Evolutionary conservation across 2,888 invertebrate genomes (phyloP).

Genomic region (Cetonia aurata): DNA sequence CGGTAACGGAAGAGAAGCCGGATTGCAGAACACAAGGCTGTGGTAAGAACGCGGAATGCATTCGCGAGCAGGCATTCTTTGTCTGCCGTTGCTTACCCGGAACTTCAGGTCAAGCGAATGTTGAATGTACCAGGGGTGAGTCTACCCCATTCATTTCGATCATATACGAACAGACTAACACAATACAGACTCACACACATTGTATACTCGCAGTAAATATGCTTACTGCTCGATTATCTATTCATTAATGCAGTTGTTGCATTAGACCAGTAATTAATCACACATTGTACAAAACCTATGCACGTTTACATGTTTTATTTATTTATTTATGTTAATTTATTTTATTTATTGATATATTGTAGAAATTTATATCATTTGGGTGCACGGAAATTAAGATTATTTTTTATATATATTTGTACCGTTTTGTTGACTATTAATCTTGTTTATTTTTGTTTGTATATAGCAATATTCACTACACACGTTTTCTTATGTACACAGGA

Average conservation of each 20-base stretch:
- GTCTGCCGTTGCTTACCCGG: constrained; percentile 85
- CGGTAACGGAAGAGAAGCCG: constrained; percentile 67
- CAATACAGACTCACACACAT: constrained; percentile 51
- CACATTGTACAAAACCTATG: constrained; percentile 60
- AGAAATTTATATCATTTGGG: constrained; percentile 45
- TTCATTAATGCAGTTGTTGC: constrained; percentile 57
- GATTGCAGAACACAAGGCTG: constrained; percentile 90
- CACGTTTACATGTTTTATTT: constrained; percentile 60
- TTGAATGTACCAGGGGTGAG: constrained; percentile 78
- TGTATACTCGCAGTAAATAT: constrained; percentile 53
- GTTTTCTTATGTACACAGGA: constrained; percentile 44
- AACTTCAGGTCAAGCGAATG: constrained; percentile 78
- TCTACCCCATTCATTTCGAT: constrained; percentile 46
- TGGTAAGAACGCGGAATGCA: constrained; percentile 87
- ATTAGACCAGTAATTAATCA: constrained; percentile 54
- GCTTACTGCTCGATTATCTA: constrained; percentile 52
- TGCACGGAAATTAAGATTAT: constrained; percentile 46
- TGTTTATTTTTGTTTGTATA: constrained; percentile 48
- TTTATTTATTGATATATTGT: constrained; percentile 42
- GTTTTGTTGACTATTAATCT: constrained; percentile 49
- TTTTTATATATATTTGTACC: constrained; percentile 15
- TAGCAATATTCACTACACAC: constrained; percentile 46
- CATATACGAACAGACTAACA: constrained; percentile 46
- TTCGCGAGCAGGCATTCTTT: constrained; percentile 86
- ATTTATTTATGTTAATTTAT: constrained; percentile 46